Conservation (phyloP, 2,797 vertebrate species). For the Mormyrops attenuatus region DNA sequence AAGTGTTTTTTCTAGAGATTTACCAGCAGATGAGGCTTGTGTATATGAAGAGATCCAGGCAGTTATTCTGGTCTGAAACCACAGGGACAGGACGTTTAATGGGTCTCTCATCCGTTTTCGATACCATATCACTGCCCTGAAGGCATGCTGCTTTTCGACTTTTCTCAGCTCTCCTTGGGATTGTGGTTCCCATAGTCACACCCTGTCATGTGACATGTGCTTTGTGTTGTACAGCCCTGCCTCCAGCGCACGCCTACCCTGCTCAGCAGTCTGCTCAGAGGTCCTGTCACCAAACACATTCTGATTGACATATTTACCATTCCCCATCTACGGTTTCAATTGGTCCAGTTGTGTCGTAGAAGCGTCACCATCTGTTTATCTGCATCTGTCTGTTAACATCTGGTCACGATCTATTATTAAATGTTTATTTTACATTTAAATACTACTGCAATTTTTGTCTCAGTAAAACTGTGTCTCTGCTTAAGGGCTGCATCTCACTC, state of each 20-base stretch:
- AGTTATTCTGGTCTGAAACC: background rate
- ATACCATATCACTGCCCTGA: background rate
- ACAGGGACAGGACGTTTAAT: background rate
- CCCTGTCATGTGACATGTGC: background rate
- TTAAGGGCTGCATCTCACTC: background rate
- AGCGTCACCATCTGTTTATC: background rate
- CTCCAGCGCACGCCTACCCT: background rate
- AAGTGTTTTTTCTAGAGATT: background rate
- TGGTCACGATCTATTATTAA: conserved; percentile 2
- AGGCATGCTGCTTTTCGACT: background rate
- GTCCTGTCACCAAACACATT: background rate
- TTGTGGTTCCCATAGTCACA: background rate
- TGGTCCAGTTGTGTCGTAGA: background rate
- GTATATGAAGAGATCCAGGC: background rate
- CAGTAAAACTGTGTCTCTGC: background rate
- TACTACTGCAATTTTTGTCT: background rate
- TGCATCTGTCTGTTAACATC: background rate
- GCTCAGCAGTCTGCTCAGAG: background rate
- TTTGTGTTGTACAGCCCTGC: background rate
- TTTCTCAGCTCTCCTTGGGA: background rate
- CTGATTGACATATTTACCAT: background rate
- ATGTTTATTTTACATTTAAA: background rate
- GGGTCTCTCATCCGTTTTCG: background rate
- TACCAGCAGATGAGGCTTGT: background rate
- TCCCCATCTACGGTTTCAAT: background rate